These are phyloP conservation scores for Zaprionus lineosus DNA, from an alignment of 2,888 invertebrate genomes.

Conservation along the genomic window DNA sequence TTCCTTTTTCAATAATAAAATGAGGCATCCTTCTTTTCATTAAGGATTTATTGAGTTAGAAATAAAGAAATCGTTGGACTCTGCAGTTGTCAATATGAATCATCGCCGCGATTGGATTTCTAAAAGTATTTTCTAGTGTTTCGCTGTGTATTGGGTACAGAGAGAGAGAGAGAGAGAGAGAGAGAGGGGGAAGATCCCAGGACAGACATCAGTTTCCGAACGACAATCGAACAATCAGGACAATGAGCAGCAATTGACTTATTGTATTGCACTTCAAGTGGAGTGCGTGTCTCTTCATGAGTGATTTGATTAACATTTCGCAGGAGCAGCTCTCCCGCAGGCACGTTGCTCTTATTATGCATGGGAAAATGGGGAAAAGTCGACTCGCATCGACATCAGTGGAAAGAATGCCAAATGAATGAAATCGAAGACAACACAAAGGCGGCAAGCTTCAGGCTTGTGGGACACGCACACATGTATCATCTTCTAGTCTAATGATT, in stretches of 20 bases:
- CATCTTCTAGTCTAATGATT: conserved; percentile 42
- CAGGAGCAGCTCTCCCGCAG: conserved; percentile 14
- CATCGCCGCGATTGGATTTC: too few species aligned
- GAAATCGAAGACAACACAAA: conserved; percentile 39
- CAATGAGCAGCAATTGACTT: conserved; percentile 16
- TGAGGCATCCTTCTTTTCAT: too few species aligned
- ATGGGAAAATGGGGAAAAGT: conserved; percentile 12
- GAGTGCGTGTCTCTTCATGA: conserved; percentile 5
- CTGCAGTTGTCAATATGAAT: too few species aligned
- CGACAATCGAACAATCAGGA: conserved; percentile 2
- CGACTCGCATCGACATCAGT: conserved; percentile 22
- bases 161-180: too few species aligned
- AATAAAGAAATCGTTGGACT: too few species aligned
- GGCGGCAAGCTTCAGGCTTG: conserved; percentile 19
- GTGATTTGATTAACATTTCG: conserved; percentile 62
- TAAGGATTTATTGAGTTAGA: too few species aligned
- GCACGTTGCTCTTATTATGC: conserved; percentile 20
- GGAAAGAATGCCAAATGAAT: conserved; percentile 33
- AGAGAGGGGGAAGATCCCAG: too few species aligned
- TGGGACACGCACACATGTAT: conserved; percentile 24
- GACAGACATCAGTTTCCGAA: too few species aligned
- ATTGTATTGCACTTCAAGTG: conserved; percentile 14
- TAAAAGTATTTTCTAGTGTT: too few species aligned
- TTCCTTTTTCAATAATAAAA: too few species aligned
- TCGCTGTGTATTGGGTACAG: too few species aligned